Conservation (phyloP, 2,113 vertebrate genomes). For the Cygnus buccinator region DNA sequence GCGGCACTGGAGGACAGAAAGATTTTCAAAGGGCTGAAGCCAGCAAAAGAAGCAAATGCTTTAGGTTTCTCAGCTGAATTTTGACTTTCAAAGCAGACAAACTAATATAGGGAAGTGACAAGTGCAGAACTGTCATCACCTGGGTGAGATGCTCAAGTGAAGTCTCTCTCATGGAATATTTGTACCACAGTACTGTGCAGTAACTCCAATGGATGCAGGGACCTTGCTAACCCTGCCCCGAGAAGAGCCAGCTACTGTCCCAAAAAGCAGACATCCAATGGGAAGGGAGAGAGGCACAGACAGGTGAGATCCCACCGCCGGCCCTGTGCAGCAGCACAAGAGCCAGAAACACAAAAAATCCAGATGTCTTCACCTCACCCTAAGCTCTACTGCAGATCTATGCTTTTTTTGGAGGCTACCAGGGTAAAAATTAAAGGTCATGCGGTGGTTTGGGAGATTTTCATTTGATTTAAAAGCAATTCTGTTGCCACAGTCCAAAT, state of each 20-base stretch:
- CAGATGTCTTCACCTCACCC: not conserved
- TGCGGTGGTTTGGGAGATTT: not conserved
- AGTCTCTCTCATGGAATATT: not conserved
- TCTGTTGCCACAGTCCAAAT: not conserved
- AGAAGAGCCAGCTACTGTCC: not conserved
- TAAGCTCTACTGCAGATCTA: not conserved
- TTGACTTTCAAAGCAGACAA: not conserved
- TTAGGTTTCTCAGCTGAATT: not conserved
- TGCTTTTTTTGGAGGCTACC: not conserved
- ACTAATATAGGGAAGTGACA: not conserved
- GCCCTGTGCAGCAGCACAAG: not conserved
- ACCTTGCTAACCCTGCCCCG: accelerated
- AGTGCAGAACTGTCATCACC: not conserved
- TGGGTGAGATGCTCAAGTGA: not conserved
- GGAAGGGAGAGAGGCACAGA: not conserved
- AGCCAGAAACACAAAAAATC: not conserved
- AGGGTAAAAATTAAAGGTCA: not conserved
- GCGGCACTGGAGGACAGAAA: not conserved
- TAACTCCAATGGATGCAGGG: not conserved
- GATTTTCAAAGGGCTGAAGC: not conserved
- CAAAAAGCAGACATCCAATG: not conserved
- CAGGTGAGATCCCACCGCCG: accelerated
- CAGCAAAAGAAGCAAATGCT: not conserved
- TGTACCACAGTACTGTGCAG: not conserved
- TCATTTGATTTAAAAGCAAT: not conserved